phyloP scores from a whole-genome alignment of 2,888 invertebrate genomes.

The Amblyjoppa fuscipennis region DNA sequence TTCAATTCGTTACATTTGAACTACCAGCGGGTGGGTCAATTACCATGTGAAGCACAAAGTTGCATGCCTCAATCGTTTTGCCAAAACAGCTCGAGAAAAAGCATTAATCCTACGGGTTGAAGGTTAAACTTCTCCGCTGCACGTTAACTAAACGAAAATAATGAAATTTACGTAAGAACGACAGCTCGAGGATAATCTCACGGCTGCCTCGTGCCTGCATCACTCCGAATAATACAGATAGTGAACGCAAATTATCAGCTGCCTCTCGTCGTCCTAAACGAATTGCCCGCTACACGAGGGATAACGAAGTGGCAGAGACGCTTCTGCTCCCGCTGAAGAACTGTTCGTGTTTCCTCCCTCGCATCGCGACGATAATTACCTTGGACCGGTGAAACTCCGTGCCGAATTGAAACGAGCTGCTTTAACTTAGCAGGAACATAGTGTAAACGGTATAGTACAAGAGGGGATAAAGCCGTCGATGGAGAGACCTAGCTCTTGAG shows the following conservation, averaged over 20 bases:
- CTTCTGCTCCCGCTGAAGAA: conserved; percentile 31
- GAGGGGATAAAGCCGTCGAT: conserved; percentile 8
- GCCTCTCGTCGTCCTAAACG: conserved; percentile 59
- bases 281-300: conserved; percentile 59
- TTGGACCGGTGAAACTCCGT: conserved; percentile 43
- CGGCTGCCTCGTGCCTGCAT: conserved; percentile 37
- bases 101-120: not conserved
- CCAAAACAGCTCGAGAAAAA: not conserved
- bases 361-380: conserved; percentile 60
- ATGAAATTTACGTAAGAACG: conserved; percentile 43
- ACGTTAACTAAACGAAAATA: conserved; percentile 48
- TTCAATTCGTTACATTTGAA: not conserved
- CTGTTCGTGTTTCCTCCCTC: conserved; percentile 61
- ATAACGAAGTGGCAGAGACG: conserved; percentile 61
- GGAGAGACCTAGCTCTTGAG: conserved; percentile 43
- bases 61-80: not conserved
- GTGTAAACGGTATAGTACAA: conserved; percentile 17
- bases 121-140: not conserved
- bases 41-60: not conserved
- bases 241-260: conserved; percentile 23
- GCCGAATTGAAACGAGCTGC: conserved; percentile 62
- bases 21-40: not conserved
- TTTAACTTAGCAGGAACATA: conserved; percentile 12
- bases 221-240: conserved; percentile 39
- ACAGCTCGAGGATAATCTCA: conserved; percentile 56